These are phyloP conservation scores for Rhimphoctona megacephalus DNA, from an alignment of 2,888 invertebrate genomes.

Conservation along the genomic window DNA sequence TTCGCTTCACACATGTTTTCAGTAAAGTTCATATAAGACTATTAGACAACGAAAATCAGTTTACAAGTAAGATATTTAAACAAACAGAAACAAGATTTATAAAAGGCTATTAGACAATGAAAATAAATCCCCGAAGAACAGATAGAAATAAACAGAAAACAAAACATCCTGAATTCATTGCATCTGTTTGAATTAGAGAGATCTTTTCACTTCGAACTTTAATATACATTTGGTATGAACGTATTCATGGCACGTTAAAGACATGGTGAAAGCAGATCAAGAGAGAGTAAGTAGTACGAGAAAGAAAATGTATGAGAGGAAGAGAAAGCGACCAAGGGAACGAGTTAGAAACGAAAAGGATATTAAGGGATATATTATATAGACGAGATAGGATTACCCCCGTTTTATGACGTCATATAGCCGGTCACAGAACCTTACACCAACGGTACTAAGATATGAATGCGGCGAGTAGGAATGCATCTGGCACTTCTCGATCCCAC, in stretches of 20 bases:
- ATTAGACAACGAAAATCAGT: neutral
- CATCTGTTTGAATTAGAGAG: neutral
- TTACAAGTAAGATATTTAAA: neutral
- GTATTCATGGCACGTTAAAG: constrained; percentile 1
- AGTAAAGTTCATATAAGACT: neutral
- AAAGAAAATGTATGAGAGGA: constrained; percentile 1
- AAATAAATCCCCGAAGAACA: too few species aligned
- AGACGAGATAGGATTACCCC: constrained; percentile 75
- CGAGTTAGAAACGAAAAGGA: constrained; percentile 39
- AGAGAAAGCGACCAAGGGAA: constrained; percentile 8
- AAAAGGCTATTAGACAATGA: neutral
- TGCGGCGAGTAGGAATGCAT: constrained; percentile 66
- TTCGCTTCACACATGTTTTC: neutral
- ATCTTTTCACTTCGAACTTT: constrained; percentile 8
- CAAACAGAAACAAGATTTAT: neutral
- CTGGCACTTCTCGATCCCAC: constrained; percentile 47
- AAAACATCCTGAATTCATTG: constrained; percentile 6
- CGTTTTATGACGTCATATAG: constrained; percentile 76
- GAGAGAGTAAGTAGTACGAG: constrained; percentile 11
- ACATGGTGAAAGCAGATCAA: neutral
- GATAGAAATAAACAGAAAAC: constrained; percentile 51
- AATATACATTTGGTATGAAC: constrained; percentile 10
- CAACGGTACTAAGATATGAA: constrained; percentile 72
- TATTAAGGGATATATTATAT: constrained; percentile 46
- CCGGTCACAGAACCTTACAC: constrained; percentile 47